Percentiles rank a stretch among this genome's conserved stretches.
These are phyloP conservation scores for Gavialis gangeticus DNA, from an alignment of 2,113 vertebrate species.

Conservation along the genomic window DNA sequence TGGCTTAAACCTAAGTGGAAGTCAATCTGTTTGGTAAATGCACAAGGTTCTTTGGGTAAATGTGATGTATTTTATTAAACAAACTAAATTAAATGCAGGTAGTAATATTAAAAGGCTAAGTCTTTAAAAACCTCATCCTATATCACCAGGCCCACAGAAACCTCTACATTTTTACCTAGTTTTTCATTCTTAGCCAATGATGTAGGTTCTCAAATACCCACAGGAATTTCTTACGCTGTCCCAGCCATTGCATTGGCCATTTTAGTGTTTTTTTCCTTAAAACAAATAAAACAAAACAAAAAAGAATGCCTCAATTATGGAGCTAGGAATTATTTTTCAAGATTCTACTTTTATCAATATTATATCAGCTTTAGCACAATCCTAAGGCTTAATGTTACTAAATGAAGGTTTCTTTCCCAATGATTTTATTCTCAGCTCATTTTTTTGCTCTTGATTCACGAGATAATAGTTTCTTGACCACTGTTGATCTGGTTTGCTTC, in stretches of 20 bases:
- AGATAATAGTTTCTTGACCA: background rate
- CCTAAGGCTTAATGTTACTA: background rate
- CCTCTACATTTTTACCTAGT: no score
- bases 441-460: background rate
- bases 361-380: background rate
- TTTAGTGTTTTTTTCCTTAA: background rate
- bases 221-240: background rate
- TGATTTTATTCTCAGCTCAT: background rate
- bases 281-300: no score
- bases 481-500: background rate
- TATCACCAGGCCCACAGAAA: no score
- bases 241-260: background rate
- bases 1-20: no score
- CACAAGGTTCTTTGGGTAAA: no score
- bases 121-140: no score
- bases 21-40: no score
- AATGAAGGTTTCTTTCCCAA: background rate
- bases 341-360: background rate
- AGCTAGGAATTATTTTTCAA: background rate
- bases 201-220: background rate
- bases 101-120: no score
- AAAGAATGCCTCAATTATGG: background rate
- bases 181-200: background rate
- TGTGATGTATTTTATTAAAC: no score
- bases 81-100: no score